These are phyloP conservation scores for Lysandra coridon DNA, from an alignment of 2,888 invertebrate genomes.

Conservation along the genomic window DNA sequence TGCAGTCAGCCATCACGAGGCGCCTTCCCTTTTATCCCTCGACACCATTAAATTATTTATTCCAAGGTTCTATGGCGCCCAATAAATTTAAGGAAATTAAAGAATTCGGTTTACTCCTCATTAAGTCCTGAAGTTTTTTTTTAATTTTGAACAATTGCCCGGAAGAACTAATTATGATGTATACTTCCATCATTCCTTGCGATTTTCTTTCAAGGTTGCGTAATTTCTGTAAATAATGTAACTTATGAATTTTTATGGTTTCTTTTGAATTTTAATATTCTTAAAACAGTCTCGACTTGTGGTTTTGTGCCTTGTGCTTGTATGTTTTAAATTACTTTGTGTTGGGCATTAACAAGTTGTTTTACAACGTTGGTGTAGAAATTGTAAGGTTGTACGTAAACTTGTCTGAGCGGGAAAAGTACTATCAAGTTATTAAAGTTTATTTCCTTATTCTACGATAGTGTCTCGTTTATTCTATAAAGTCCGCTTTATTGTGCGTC, in stretches of 20 bases:
- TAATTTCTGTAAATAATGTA: background rate
- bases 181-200: background rate
- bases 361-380: background rate
- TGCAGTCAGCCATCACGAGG: slow-evolving; percentile 1
- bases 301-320: background rate
- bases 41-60: slow-evolving; percentile 5
- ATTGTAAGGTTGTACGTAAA: background rate
- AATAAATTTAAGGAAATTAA: slow-evolving; percentile 3
- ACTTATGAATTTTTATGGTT: background rate
- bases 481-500: slow-evolving; percentile 2
- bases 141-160: background rate
- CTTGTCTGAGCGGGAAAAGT: slow-evolving; percentile 2
- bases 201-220: background rate
- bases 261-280: background rate
- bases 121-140: background rate
- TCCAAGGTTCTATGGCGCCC: background rate
- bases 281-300: background rate
- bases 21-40: background rate
- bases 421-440: slow-evolving; percentile 1
- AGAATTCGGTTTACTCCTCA: background rate
- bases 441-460: slow-evolving; percentile 4
- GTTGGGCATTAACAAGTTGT: background rate
- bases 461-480: background rate
- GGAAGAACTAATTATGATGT: background rate
- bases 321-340: background rate